Evolutionary conservation across 92 coral and sea anemone species (phyloP).

Genomic region (Porites divaricata): DNA sequence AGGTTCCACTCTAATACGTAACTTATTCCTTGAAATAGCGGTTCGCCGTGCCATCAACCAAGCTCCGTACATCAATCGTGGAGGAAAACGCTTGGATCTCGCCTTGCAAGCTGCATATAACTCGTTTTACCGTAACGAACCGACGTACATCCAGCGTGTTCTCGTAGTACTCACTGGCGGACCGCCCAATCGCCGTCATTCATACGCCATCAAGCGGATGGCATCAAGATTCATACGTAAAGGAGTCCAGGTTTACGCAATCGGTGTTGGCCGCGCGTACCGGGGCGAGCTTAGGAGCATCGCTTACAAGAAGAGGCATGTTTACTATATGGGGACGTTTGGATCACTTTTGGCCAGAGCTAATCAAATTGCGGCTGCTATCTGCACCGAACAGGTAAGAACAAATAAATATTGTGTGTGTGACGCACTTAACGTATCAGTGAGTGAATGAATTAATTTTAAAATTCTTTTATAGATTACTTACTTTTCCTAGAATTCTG

Average conservation of each 20-base stretch:
- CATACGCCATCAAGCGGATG: constrained; percentile 65
- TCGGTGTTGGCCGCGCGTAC: constrained; percentile 66
- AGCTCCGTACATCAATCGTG: constrained; percentile 65
- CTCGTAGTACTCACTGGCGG: constrained; percentile 77
- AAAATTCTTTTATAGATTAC: too few species aligned
- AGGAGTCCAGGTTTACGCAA: constrained; percentile 74
- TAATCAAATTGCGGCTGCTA: constrained; percentile 74
- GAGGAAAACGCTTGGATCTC: constrained; percentile 76
- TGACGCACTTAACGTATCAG: neutral
- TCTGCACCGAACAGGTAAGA: constrained; percentile 81
- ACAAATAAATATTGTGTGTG: neutral
- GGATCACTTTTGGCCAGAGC: constrained; percentile 64
- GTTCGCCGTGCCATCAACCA: constrained; percentile 64
- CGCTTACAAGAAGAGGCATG: constrained; percentile 76
- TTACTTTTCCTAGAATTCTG: too few species aligned
- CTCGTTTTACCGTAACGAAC: constrained; percentile 65
- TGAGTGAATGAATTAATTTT: too few species aligned
- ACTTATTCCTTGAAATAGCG: constrained; percentile 15
- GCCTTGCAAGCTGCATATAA: constrained; percentile 70
- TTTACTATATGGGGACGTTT: constrained; percentile 64
- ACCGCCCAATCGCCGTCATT: constrained; percentile 64
- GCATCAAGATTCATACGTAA: constrained; percentile 62
- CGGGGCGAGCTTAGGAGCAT: constrained; percentile 70
- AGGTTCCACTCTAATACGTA: neutral
- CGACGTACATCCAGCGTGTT: constrained; percentile 82